These are phyloP conservation scores for Schizopygopsis malacanthus DNA, from an alignment of 2,797 vertebrate species.

Conservation along the genomic window DNA sequence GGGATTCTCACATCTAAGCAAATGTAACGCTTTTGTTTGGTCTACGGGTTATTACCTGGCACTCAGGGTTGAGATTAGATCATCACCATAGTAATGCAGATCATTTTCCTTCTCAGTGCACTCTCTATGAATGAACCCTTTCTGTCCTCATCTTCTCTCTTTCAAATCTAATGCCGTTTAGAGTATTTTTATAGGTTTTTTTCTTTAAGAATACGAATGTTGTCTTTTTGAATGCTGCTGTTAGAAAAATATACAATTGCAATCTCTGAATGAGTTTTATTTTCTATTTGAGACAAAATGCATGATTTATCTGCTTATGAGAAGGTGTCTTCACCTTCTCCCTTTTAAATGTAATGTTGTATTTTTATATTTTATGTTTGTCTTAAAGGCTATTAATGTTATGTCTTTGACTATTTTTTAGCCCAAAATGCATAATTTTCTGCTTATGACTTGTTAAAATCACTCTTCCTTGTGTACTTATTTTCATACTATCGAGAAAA, in stretches of 20 bases:
- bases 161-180: neutral
- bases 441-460: neutral
- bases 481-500: neutral
- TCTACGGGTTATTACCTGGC: slow-evolving; percentile 27
- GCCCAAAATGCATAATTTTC: neutral
- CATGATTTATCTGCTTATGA: neutral
- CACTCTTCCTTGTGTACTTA: neutral
- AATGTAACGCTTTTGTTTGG: slow-evolving; percentile 24
- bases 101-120: slow-evolving; percentile 42
- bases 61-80: slow-evolving; percentile 9
- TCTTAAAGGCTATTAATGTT: neutral
- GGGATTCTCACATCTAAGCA: slow-evolving; percentile 5
- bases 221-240: neutral
- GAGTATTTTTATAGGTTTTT: neutral
- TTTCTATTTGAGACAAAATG: neutral
- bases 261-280: neutral
- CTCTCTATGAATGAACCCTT: slow-evolving; percentile 3
- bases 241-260: neutral
- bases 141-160: neutral
- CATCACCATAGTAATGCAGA: slow-evolving; percentile 19
- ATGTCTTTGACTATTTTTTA: neutral
- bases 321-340: neutral
- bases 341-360: neutral
- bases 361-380: neutral
- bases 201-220: neutral